Evolutionary conservation across 2,797 vertebrate genomes (phyloP).

Genomic region (Acestrorhynchus altus): DNA sequence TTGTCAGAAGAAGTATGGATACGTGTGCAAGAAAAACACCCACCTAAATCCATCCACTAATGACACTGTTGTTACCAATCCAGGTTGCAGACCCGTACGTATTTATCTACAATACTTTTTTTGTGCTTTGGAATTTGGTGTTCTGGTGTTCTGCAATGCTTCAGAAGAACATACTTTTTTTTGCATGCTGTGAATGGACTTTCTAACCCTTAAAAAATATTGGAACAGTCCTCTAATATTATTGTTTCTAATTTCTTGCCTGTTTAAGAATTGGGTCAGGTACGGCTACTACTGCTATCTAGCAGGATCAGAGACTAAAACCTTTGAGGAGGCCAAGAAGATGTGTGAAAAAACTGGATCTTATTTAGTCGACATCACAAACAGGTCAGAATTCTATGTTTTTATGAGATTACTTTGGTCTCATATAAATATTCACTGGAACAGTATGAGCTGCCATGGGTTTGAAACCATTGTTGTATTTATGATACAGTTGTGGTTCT

Average conservation of each 20-base stretch:
- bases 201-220: not conserved
- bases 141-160: not conserved
- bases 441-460: too few relatives aligned
- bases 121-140: not conserved
- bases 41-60: constrained; percentile 60
- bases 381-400: constrained; percentile 77
- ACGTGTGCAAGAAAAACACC: constrained; percentile 88
- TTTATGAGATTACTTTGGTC: not conserved
- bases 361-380: constrained; percentile 84
- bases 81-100: constrained; percentile 88
- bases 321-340: constrained; percentile 86
- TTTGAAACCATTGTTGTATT: too few relatives aligned
- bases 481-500: too few relatives aligned
- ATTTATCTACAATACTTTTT: not conserved
- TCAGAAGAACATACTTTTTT: not conserved
- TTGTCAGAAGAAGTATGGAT: constrained; percentile 84
- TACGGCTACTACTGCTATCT: constrained; percentile 90
- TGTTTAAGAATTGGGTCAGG: constrained; percentile 87
- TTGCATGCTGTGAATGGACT: not conserved
- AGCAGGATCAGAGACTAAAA: constrained; percentile 80
- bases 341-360: constrained; percentile 80
- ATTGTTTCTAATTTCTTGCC: not conserved
- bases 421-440: too few relatives aligned
- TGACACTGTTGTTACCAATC: constrained; percentile 64
- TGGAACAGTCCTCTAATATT: not conserved